Evolutionary conservation across 2,113 vertebrate genomes (phyloP), one percentile per base, ranked within the genome.

Genomic region (Pteropus alecto): DNA sequence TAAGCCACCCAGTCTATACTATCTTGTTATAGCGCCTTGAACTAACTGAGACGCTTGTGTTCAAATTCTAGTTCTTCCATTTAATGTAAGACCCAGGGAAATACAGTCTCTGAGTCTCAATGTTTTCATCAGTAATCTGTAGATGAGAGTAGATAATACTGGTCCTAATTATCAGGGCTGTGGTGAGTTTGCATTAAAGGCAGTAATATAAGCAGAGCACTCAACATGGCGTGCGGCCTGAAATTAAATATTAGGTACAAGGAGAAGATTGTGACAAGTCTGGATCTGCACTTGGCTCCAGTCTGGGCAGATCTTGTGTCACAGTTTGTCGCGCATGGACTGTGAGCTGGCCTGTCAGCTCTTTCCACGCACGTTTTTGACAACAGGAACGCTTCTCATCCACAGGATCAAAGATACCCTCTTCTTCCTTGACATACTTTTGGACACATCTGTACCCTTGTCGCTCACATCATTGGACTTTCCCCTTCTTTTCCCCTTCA

Each of bases 351-450:
- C 71, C 51, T 24, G 3, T 35, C 18, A 18, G 26, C 19, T 89
- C 38, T 71, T 11, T 86, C n/a, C 16, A 12, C 0, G 0, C 83
- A 21, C 12, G 35, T 67, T 83, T 89, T 90, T 86, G 70, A 61
- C 74, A 51, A 18, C 6, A 84, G 60, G 30, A 77, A 67, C 5
- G 6, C 51, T 78, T 82, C 22, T 93, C 41, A 35, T 46, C 74
- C 22, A 35, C 7, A 79, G 41, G 71, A 88, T 78, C 33, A 51
- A 73, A 77, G 51, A 58, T 46, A 30, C 28, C 8, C 24, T n/a
- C 30, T 89, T 60, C 15, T 54, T 91, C 65, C 22, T 84, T 85
- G 95, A 85, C 30, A 33, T 65, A 26, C 33, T 89, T 97, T 86
- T 35, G 33, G 41, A 82, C 65, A 87, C 38, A 56, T 73, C 73